Evolutionary conservation across 1,140 invertebrate species (phyloP), one percentile per base, ranked within the genome.

Genomic region (Meteorus sp.): DNA sequence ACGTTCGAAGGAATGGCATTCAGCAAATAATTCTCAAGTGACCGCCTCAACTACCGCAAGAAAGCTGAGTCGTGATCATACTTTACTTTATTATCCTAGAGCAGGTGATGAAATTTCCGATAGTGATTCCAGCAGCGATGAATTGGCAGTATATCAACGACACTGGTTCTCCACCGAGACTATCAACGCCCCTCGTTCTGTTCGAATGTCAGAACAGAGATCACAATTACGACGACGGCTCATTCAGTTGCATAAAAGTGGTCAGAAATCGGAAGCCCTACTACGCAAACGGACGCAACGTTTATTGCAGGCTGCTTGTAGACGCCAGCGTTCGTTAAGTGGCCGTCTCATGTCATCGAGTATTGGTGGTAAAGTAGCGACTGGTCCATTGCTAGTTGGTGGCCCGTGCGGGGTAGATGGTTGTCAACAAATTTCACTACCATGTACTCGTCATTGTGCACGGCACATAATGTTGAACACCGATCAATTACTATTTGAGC

Each of bases 381-480:
- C 79, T 68, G 70, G 66, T 62, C 82, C 63, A 48, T 72, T 70
- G 47, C 72, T 73, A 69, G 83, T 75, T 57, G 82, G 61, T 63
- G 80, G 71, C 8, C 59, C 43, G 5, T 77, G 76, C 53, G 69
- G 73, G 13, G 69, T 65, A 0, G 72, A 80, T 13, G 75, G 77
- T 17, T 92, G 90, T 73, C 76, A 73, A 6, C 83, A 85, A 52
- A 71, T 78, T 1, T 88, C 88, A n/a, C 73, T 96, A 65, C 92
- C 93, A 0, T 93, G 89, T 69, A 87, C 89, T 0, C 86, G 89
- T 19, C 89, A 94, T 70, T 96, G 94, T 73, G 79, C 88, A 13
- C 81, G 86, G 54, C 94, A 97, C 78, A 92, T 96, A 57, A 92
- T 93, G 80, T 84, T 89, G 62, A 94, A 94, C 73, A 84, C 87